phyloP scores from a whole-genome alignment of 2,888 invertebrate genomes.

The Noctua comes region DNA sequence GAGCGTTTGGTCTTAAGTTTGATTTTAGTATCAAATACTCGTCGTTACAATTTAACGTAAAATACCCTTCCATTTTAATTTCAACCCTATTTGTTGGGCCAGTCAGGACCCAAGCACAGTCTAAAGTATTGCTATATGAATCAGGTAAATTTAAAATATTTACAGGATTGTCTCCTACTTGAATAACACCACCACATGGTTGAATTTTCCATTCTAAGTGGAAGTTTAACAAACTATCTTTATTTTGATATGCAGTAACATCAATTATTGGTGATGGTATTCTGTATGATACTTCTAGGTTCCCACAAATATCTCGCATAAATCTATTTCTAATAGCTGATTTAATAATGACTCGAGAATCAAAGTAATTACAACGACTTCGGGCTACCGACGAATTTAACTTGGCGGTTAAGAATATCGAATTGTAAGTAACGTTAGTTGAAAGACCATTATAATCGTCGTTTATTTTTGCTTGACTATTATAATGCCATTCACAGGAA shows the following conservation, averaged over 20 bases:
- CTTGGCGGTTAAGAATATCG: conserved; percentile 74
- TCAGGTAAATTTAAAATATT: conserved; percentile 82
- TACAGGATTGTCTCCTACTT: conserved; percentile 70
- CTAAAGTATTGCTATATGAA: conserved; percentile 84
- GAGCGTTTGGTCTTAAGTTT: conserved; percentile 81
- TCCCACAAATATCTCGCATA: conserved; percentile 74
- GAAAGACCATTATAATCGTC: conserved; percentile 19
- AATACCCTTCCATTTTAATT: conserved; percentile 79
- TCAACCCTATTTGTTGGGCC: conserved; percentile 81
- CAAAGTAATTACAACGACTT: conserved; percentile 73
- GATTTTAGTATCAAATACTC: conserved; percentile 88
- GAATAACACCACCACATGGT: conserved; percentile 92
- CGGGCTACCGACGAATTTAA: conserved; percentile 74
- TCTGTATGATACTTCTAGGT: conserved; percentile 70
- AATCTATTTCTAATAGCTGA: conserved; percentile 61
- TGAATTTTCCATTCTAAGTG: conserved; percentile 80
- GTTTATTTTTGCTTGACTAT: conserved; percentile 51
- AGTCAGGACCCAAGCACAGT: conserved; percentile 93
- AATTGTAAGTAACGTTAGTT: conserved; percentile 68
- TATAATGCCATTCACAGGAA: conserved; percentile 81
- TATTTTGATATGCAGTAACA: conserved; percentile 74
- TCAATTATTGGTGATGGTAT: conserved; percentile 76
- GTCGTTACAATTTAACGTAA: conserved; percentile 75
- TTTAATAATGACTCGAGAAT: conserved; percentile 76
- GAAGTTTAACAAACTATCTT: conserved; percentile 80